phyloP scores from a whole-genome alignment of 2,113 vertebrate species.

The Misgurnus mizolepis region DNA sequence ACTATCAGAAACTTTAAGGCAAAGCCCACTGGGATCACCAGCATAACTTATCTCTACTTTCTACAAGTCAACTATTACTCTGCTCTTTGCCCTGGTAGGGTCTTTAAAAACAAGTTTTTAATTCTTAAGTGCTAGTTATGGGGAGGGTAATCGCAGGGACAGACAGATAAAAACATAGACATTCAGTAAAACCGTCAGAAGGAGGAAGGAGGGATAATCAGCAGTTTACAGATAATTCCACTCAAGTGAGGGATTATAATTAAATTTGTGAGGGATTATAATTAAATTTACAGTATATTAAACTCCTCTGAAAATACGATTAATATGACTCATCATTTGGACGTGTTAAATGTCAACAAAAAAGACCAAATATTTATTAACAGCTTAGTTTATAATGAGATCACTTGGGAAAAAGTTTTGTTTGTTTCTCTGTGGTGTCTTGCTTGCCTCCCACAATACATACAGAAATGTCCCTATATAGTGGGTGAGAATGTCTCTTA shows the following conservation, averaged over 20 bases:
- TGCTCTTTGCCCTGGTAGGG: conserved; percentile 5
- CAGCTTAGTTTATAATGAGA: background rate
- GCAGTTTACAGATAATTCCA: background rate
- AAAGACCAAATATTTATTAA: background rate
- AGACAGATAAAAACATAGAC: background rate
- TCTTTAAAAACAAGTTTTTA: conserved; percentile 2
- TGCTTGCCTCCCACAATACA: background rate
- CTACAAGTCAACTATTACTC: conserved; percentile 1
- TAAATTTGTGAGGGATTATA: too few relatives aligned
- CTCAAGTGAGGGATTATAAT: background rate
- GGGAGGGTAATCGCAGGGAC: background rate
- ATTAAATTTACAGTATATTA: too few relatives aligned
- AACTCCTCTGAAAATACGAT: background rate
- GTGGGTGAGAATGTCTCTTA: background rate
- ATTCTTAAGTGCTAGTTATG: background rate
- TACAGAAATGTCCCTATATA: conserved; percentile 34
- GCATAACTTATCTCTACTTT: background rate
- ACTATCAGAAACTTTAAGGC: background rate
- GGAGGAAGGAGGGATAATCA: background rate
- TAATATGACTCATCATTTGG: background rate
- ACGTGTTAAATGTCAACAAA: background rate
- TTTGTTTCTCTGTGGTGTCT: background rate
- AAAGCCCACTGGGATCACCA: background rate
- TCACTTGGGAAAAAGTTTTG: background rate
- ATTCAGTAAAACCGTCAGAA: background rate